These are phyloP conservation scores for Eospalax fontanierii DNA, from an alignment of 2,797 vertebrate species.

Conservation along the genomic window DNA sequence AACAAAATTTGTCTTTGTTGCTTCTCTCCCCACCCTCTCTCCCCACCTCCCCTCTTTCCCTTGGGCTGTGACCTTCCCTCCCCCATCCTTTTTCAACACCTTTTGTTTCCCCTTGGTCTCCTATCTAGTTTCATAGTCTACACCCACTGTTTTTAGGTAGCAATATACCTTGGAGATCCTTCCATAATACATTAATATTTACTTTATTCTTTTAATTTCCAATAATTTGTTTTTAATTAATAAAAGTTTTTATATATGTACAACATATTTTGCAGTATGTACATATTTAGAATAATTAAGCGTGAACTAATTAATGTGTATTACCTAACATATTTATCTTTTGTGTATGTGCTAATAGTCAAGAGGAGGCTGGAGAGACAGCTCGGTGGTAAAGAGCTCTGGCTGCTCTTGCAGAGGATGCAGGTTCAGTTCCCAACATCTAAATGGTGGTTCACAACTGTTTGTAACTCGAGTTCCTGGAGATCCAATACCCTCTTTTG, in stretches of 20 bases:
- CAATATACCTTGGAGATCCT: slow-evolving; percentile 8
- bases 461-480: background rate
- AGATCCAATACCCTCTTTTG: background rate
- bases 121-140: background rate
- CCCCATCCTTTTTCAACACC: background rate
- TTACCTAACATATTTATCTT: slow-evolving; percentile 18
- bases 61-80: no score
- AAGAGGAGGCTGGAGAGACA: background rate
- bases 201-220: slow-evolving; percentile 51
- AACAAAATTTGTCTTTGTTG: background rate
- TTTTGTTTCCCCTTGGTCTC: background rate
- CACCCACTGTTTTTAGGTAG: background rate
- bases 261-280: slow-evolving; percentile 16
- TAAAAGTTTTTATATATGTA: background rate
- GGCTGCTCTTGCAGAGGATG: background rate
- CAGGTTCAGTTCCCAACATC: no score
- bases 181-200: slow-evolving; percentile 31
- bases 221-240: slow-evolving; percentile 6
- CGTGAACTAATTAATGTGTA: background rate
- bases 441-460: background rate
- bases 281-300: slow-evolving; percentile 6
- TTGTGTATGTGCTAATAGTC: background rate
- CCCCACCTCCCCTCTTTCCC: background rate
- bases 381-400: background rate
- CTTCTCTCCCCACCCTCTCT: background rate